A percentile compares a stretch with the other conserved stretches of the same genome.
phyloP scores from a whole-genome alignment of 2,113 vertebrate genomes.

The Saccopteryx leptura region DNA sequence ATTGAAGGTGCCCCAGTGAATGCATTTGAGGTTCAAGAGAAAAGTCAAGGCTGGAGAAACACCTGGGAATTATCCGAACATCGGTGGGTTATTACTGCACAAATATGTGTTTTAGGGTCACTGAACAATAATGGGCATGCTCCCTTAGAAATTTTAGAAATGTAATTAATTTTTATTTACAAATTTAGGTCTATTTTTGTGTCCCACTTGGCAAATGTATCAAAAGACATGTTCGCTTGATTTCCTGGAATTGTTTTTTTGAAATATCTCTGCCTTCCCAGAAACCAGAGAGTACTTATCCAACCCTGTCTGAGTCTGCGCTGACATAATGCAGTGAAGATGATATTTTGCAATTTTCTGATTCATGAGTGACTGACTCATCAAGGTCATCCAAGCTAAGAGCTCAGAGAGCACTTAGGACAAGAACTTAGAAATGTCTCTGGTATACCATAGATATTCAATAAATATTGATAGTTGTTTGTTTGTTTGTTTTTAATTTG shows the following conservation, averaged over 20 bases:
- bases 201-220: conserved; percentile 40
- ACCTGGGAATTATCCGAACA: background rate
- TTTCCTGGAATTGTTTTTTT: conserved; percentile 75
- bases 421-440: background rate
- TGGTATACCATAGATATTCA: background rate
- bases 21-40: background rate
- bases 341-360: conserved; percentile 57
- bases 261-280: conserved; percentile 63
- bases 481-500: background rate
- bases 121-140: background rate
- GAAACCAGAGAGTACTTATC: conserved; percentile 32
- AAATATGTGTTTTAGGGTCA: background rate
- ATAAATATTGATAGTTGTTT: background rate
- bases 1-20: background rate
- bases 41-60: background rate
- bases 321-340: conserved; percentile 34
- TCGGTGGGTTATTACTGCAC: background rate
- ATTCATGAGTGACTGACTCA: conserved; percentile 49
- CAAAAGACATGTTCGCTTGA: conserved; percentile 12
- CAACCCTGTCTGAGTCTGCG: background rate
- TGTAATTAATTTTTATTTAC: conserved; percentile 24
- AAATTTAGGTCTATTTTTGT: conserved; percentile 44
- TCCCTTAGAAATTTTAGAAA: background rate
- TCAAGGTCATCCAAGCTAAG: background rate
- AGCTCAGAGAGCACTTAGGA: background rate